Conservation (phyloP, 2,113 vertebrate genomes). For the Tragelaphus strepsiceros region DNA sequence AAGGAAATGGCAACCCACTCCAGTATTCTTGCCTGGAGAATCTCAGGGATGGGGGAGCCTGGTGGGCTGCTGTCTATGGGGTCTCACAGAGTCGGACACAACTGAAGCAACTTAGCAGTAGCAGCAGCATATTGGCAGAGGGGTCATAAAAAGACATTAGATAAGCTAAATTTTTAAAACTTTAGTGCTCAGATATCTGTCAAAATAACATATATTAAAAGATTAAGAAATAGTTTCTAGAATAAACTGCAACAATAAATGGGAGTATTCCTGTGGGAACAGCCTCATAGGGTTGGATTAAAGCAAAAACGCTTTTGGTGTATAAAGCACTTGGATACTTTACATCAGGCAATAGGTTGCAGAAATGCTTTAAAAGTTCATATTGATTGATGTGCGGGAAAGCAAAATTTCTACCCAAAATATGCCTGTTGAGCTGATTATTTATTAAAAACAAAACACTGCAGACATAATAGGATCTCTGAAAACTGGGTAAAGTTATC, state of each 20-base stretch:
- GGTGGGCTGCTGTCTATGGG: no score
- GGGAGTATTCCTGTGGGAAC: not conserved
- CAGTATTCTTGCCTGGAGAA: no score
- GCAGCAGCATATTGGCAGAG: not conserved
- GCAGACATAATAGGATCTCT: not conserved
- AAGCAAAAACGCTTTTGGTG: not conserved
- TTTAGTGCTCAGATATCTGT: not conserved
- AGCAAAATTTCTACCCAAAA: not conserved
- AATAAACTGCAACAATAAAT: not conserved
- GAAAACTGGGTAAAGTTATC: not conserved
- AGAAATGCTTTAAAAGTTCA: not conserved
- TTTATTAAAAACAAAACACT: not conserved
- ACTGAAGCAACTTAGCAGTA: no score
- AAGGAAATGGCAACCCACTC: no score
- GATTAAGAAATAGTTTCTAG: not conserved
- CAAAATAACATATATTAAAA: not conserved
- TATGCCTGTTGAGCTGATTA: not conserved
- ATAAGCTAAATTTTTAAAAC: not conserved
- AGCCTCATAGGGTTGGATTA: not conserved
- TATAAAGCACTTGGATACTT: not conserved
- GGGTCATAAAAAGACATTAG: not conserved
- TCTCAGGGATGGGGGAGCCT: no score
- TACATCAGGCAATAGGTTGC: not conserved
- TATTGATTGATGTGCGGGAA: not conserved
- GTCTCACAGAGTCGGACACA: no score